Conservation (phyloP, 1,140 invertebrate genomes). For the Colletes latitarsis region DNA sequence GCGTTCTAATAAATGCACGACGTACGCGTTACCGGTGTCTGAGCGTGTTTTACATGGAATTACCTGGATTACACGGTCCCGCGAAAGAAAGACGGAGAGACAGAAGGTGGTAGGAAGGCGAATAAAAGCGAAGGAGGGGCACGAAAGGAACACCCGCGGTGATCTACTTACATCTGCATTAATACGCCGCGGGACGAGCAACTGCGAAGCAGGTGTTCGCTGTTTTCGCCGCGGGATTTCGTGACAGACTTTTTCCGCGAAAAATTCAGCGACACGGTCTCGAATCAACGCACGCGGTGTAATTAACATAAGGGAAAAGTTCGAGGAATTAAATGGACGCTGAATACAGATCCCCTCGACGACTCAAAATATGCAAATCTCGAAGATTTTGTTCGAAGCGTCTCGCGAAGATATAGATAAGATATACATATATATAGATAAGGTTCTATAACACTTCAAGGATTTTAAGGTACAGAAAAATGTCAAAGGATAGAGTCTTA, state of each 20-base stretch:
- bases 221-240: not conserved
- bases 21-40: not conserved
- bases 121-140: conserved; percentile 2
- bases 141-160: conserved; percentile 22
- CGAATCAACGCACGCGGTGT: not conserved
- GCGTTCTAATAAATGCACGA: not conserved
- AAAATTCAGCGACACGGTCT: not conserved
- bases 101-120: not conserved
- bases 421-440: too few species aligned
- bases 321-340: not conserved
- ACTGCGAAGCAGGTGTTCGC: conserved; percentile 9
- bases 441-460: too few species aligned
- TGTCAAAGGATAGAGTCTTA: too few species aligned
- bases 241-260: not conserved
- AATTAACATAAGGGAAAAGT: not conserved
- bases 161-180: conserved; percentile 21
- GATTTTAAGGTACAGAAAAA: too few species aligned
- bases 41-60: conserved; percentile 15
- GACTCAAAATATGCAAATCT: too few species aligned
- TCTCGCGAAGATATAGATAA: too few species aligned
- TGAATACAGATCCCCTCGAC: too few species aligned
- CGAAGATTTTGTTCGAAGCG: too few species aligned
- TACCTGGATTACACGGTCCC: conserved; percentile 21
- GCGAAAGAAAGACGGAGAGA: not conserved
- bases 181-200: not conserved